These are phyloP conservation scores for Esox niger DNA, from an alignment of 2,113 vertebrate genomes.

Conservation along the genomic window DNA sequence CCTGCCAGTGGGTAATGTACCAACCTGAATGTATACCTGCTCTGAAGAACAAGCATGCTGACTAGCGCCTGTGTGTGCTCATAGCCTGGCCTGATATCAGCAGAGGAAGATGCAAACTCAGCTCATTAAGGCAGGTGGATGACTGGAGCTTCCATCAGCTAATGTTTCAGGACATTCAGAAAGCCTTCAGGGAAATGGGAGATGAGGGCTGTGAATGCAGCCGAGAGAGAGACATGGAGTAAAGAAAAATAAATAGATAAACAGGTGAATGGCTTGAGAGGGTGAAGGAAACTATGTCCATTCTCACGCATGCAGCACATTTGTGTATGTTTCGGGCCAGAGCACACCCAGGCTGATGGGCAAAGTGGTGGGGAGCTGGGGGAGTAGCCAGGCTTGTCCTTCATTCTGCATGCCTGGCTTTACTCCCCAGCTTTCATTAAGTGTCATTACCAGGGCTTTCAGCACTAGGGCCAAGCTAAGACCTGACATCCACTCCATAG, in stretches of 20 bases:
- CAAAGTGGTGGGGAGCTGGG: not conserved
- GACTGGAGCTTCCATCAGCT: constrained; percentile 47
- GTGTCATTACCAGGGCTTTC: constrained; percentile 72
- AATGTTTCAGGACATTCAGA: constrained; percentile 57
- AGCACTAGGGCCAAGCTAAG: constrained; percentile 58
- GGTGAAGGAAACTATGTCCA: constrained; percentile 45
- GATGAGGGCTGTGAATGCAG: constrained; percentile 41
- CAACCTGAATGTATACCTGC: no score
- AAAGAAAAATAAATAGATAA: constrained; percentile 61
- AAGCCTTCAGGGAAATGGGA: constrained; percentile 44
- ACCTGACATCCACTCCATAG: constrained; percentile 63
- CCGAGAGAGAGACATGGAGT: constrained; percentile 33
- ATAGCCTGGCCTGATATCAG: constrained; percentile 12
- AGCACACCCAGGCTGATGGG: constrained; percentile 26
- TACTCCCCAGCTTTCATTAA: constrained; percentile 69
- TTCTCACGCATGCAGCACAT: constrained; percentile 47
- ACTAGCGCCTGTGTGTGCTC: constrained; percentile 10
- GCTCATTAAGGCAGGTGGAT: constrained; percentile 39
- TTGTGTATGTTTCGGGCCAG: constrained; percentile 62
- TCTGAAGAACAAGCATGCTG: not conserved
- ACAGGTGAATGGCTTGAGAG: constrained; percentile 45
- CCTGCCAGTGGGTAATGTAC: not conserved
- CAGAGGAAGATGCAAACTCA: constrained; percentile 25
- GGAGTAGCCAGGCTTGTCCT: not conserved
- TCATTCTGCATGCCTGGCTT: constrained; percentile 39